phyloP scores from a whole-genome alignment of 30 jellyfish, hydroid and myxozoan species.

The Pseudorhiza aurosa region DNA sequence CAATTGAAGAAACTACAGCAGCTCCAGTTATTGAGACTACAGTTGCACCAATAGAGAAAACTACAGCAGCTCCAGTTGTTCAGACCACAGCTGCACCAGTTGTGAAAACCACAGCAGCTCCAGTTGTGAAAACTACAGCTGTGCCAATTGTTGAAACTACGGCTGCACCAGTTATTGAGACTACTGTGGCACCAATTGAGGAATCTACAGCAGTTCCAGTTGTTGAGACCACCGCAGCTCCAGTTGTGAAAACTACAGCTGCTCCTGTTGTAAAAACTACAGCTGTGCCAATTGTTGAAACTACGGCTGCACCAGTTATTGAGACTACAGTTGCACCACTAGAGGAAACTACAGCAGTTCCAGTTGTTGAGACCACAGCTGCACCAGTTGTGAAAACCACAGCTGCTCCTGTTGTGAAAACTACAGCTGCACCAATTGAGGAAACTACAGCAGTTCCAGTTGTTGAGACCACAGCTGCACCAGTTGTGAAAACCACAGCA shows the following conservation, averaged over 20 bases:
- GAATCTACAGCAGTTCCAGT: slow-evolving; percentile 27
- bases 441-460: slow-evolving; percentile 56
- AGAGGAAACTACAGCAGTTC: slow-evolving; percentile 22
- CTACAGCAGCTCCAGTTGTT: slow-evolving; percentile 25
- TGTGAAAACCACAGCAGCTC: slow-evolving; percentile 28
- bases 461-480: slow-evolving; percentile 58
- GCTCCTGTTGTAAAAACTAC: slow-evolving; percentile 45
- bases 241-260: slow-evolving; percentile 35
- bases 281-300: slow-evolving; percentile 44
- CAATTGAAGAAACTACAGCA: slow-evolving; percentile 3
- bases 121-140: slow-evolving; percentile 54
- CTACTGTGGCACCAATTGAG: slow-evolving; percentile 24
- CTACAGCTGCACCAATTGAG: slow-evolving; percentile 36
- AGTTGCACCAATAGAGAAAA: background rate
- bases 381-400: slow-evolving; percentile 43
- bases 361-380: slow-evolving; percentile 48
- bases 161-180: slow-evolving; percentile 26
- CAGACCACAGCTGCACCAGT: slow-evolving; percentile 41
- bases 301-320: slow-evolving; percentile 44
- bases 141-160: slow-evolving; percentile 34
- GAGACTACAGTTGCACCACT: slow-evolving; percentile 45
- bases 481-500: slow-evolving; percentile 27
- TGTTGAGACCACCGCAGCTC: slow-evolving; percentile 50
- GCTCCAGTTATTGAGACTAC: slow-evolving; percentile 40
- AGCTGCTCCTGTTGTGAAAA: slow-evolving; percentile 37